Evolutionary conservation across 2,888 invertebrate genomes (phyloP), one percentile per base, ranked within the genome.

Genomic region (Iphiclides podalirius): DNA sequence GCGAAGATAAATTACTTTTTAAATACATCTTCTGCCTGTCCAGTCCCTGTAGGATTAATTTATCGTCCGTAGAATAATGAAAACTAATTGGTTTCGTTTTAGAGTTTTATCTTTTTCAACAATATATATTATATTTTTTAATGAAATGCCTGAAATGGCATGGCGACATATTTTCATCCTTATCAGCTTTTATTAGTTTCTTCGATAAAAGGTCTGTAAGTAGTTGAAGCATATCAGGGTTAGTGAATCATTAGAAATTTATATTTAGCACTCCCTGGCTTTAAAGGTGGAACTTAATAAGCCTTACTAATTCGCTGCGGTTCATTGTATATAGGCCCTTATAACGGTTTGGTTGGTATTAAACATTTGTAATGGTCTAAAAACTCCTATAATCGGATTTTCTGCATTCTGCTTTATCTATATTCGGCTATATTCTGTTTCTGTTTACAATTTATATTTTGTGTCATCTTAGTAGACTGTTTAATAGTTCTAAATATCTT

Each of bases 1-100:
- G 15, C 8, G 34, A 16, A 35, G 28, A 44, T 31, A 38, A 48
- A 50, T 44, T 44, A 44, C 35, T 50, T 44, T 44, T 44, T 39
- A 39, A 50, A 44, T 39, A 28, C 35, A 35, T 35, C 26, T 7
- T 37, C 20, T 31, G 28, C 34, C 38, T 35, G 39, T 23, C 34
- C 38, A 17, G 17, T 16, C 40, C 15, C 16, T 35, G 14, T 34
- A 16, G 40, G 15, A 16, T 40, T 47, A 34, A 35, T 47, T 47
- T 39, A 33, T 47, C 47, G 35, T 47, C 37, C 16, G 20, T 23
- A 13, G 38, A 34, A 47, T 26, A 40, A 40, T 16, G 34, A 16
- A 40, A 40, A 40, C 11, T 40, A 40, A 47, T 47, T 40, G 40
- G 26, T 33, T 47, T 47, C 34, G 16, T 47, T 40, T 35, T 40